These are phyloP conservation scores for Onychostoma macrolepis DNA, from an alignment of 2,113 vertebrate genomes.

Conservation along the genomic window DNA sequence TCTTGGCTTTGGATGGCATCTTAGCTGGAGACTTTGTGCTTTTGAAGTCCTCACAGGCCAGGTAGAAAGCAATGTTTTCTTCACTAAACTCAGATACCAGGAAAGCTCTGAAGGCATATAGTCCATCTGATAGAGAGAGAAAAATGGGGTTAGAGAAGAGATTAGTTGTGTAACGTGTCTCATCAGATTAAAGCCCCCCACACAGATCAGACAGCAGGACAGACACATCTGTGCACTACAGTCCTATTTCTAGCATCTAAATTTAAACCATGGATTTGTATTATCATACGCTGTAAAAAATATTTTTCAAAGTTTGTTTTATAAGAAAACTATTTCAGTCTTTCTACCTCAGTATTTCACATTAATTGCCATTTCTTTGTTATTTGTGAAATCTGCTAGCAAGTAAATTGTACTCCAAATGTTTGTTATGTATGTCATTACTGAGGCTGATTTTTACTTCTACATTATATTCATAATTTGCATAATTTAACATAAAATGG, in stretches of 20 bases:
- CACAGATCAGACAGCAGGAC: constrained; percentile 14
- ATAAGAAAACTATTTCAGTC: no score
- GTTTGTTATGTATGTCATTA: background rate
- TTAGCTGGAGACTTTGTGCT: constrained; percentile 80
- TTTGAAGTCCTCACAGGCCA: constrained; percentile 93
- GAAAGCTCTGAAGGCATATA: constrained; percentile 89
- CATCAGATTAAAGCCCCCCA: constrained; percentile 40
- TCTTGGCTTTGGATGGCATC: constrained; percentile 83
- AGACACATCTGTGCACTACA: constrained; percentile 43
- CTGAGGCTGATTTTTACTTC: background rate
- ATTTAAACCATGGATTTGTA: constrained; percentile 10
- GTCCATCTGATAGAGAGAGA: constrained; percentile 77
- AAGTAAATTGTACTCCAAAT: no score
- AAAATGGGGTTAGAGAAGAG: constrained; percentile 37
- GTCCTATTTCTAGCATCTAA: constrained; percentile 31
- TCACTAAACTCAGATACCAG: constrained; percentile 93
- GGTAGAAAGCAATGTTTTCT: constrained; percentile 97
- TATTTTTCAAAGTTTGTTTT: background rate
- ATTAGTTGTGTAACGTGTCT: constrained; percentile 51
- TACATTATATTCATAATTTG: background rate
- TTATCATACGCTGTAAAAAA: background rate
- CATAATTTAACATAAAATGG: background rate
- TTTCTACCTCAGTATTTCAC: background rate
- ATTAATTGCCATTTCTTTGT: no score
- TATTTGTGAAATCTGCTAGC: no score